Evolutionary conservation across 2,797 vertebrate genomes (phyloP).

Genomic region (Urocyon cinereoargenteus): DNA sequence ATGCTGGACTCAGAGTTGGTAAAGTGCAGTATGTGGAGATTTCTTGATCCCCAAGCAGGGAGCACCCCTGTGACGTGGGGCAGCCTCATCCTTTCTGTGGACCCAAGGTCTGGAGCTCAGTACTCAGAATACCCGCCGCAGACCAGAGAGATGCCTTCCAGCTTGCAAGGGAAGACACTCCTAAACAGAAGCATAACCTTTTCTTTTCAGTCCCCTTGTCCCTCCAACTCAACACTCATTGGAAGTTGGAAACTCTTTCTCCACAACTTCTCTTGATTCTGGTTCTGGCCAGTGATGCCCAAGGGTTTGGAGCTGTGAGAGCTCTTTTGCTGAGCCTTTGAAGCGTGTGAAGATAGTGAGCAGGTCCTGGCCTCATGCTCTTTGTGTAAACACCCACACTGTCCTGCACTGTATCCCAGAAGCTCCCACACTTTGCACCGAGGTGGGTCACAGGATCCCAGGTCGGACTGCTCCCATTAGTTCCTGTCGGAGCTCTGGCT

Average conservation of each 20-base stretch:
- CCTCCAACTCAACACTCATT: neutral
- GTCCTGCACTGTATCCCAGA: neutral
- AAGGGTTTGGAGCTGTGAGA: neutral
- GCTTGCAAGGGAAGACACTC: neutral
- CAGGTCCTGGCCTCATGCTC: neutral
- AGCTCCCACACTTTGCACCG: neutral
- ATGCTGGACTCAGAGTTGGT: neutral
- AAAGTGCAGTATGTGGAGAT: neutral
- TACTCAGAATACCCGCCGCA: neutral
- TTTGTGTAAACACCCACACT: neutral
- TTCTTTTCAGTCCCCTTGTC: neutral
- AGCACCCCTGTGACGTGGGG: neutral
- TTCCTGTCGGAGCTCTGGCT: neutral
- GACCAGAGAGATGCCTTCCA: neutral
- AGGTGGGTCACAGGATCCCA: neutral
- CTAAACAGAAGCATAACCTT: neutral
- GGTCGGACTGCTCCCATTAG: no score
- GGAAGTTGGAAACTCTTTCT: neutral
- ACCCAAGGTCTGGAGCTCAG: neutral
- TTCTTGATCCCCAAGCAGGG: neutral
- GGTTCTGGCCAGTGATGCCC: neutral
- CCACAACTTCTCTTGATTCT: neutral
- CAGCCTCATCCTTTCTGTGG: neutral
- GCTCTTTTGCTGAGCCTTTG: neutral
- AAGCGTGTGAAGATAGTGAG: no score